A percentile compares a stretch with the other conserved stretches of the same genome.
Evolutionary conservation across 2,113 vertebrate species (phyloP).

Genomic region (Calyptommatus sinebrachiatus): DNA sequence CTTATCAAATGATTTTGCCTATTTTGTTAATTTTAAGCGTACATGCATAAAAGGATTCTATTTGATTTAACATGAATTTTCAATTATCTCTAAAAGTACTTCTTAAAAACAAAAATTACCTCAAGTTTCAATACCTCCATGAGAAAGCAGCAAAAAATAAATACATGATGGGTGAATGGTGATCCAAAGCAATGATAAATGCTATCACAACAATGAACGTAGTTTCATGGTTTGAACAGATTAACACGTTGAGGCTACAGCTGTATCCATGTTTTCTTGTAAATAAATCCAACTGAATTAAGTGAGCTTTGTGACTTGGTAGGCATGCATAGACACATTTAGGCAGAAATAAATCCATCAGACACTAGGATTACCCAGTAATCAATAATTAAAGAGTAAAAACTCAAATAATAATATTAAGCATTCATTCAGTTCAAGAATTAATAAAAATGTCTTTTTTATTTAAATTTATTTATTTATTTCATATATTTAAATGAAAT

Average conservation of each 20-base stretch:
- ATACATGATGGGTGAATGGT: slow-evolving; percentile 70
- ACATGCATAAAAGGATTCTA: slow-evolving; percentile 24
- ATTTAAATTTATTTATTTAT: background rate
- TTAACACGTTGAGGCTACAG: background rate
- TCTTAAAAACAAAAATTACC: slow-evolving; percentile 70
- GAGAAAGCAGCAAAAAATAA: slow-evolving; percentile 72
- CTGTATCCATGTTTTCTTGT: background rate
- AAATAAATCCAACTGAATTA: background rate
- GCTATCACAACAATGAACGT: slow-evolving; percentile 13
- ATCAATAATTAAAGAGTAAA: background rate
- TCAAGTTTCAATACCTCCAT: slow-evolving; percentile 82
- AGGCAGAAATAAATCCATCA: background rate
- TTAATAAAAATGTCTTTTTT: no score
- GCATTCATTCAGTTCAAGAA: background rate
- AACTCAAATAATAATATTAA: background rate
- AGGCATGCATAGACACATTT: background rate
- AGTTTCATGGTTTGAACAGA: background rate
- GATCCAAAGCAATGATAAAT: slow-evolving; percentile 61
- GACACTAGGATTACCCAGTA: background rate
- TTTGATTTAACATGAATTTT: slow-evolving; percentile 31
- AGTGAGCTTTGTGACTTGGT: background rate
- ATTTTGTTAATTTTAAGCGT: slow-evolving; percentile 18
- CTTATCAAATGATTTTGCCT: background rate
- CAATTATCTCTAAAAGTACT: slow-evolving; percentile 50
- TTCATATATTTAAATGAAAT: background rate